Evolutionary conservation across 1,140 invertebrate species (phyloP).

Genomic region (Nephila pilipes): DNA sequence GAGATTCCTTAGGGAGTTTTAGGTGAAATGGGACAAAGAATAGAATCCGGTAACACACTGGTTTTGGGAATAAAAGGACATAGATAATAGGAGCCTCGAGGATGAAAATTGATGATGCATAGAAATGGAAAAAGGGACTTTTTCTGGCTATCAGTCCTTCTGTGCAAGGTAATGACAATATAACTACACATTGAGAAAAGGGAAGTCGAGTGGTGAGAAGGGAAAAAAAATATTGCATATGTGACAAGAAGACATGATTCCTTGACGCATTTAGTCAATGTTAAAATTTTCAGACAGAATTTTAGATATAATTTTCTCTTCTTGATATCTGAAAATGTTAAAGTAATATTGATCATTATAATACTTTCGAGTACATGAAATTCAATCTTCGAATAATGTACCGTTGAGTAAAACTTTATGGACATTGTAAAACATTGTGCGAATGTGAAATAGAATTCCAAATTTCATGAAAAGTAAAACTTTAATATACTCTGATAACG

Average conservation of each 20-base stretch:
- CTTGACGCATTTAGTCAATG: neutral
- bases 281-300: no score
- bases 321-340: no score
- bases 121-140: neutral
- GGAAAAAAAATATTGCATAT: neutral
- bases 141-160: neutral
- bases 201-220: neutral
- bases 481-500: no score
- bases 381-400: no score
- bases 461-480: no score
- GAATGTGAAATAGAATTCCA: no score
- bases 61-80: neutral
- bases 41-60: neutral
- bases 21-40: neutral
- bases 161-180: neutral
- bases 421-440: no score
- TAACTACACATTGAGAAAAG: neutral
- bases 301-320: no score
- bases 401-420: no score
- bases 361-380: no score
- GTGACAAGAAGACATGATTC: neutral
- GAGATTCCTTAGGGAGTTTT: neutral
- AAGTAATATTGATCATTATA: no score
- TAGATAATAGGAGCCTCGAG: neutral
- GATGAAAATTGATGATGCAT: slow-evolving; percentile 33